These are phyloP conservation scores for Hybos culiciformis DNA, from an alignment of 2,888 invertebrate genomes.

Conservation along the genomic window DNA sequence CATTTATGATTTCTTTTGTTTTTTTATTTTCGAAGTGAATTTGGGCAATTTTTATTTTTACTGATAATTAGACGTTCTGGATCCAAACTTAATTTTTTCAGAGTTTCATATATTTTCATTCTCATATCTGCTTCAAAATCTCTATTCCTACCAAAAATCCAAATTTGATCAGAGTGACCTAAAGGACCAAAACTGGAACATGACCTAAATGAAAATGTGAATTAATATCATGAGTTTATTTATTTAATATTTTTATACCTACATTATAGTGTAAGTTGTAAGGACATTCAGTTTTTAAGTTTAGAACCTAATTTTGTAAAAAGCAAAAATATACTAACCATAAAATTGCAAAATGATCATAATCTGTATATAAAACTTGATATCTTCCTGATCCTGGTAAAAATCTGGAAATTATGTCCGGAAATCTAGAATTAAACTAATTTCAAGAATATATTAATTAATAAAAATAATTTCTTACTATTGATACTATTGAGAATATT, in stretches of 20 bases:
- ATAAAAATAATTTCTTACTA: neutral
- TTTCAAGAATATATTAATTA: neutral
- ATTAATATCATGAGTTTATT: too few species aligned
- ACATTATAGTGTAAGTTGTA: too few species aligned
- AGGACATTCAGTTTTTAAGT: too few species aligned
- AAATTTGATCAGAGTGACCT: conserved; percentile 49
- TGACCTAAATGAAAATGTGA: too few species aligned
- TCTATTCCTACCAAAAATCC: conserved; percentile 52
- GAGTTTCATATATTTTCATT: conserved; percentile 48
- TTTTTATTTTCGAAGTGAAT: conserved; percentile 17
- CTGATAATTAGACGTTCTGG: conserved; percentile 57
- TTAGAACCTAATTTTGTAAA: too few species aligned
- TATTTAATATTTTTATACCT: too few species aligned
- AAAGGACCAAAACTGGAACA: conserved; percentile 48
- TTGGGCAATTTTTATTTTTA: conserved; percentile 49
- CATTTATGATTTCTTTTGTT: neutral
- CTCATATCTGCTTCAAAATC: conserved; percentile 51
- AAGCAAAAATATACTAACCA: too few species aligned
- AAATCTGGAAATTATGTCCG: conserved; percentile 49
- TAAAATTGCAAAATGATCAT: conserved; percentile 53
- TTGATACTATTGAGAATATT: too few species aligned
- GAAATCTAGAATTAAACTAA: conserved; percentile 47
- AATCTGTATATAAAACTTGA: conserved; percentile 58
- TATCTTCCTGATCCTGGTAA: conserved; percentile 61
- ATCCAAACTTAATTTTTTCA: conserved; percentile 46